Evolutionary conservation across 2,888 invertebrate species (phyloP).

Genomic region (Arrhopalites spinosus): DNA sequence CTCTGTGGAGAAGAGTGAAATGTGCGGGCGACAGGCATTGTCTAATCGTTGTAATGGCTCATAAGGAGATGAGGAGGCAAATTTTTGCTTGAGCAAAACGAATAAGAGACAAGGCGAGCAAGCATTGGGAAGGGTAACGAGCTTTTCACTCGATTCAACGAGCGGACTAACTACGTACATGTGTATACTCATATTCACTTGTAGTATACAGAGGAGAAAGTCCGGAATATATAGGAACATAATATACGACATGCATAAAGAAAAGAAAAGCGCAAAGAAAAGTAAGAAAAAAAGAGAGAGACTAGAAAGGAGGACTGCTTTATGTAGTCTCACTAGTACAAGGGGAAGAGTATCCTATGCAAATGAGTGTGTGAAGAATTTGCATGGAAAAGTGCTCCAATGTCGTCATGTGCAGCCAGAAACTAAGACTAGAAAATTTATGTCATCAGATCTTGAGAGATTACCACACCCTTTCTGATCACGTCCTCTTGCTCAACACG

Average conservation of each 20-base stretch:
- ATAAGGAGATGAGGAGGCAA: conserved; percentile 49
- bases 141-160: conserved; percentile 35
- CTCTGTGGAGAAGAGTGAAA: conserved; percentile 22
- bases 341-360: conserved; percentile 48
- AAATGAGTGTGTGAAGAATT: conserved; percentile 57
- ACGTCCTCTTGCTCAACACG: conserved; percentile 41
- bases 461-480: conserved; percentile 57
- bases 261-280: conserved; percentile 10
- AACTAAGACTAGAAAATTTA: conserved; percentile 57
- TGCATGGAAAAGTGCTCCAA: conserved; percentile 57
- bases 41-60: conserved; percentile 52
- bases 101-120: neutral
- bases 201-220: neutral
- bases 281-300: conserved; percentile 6
- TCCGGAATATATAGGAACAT: neutral
- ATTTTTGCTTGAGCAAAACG: neutral
- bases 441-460: conserved; percentile 57
- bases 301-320: conserved; percentile 29
- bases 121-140: conserved; percentile 33
- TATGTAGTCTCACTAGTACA: conserved; percentile 13
- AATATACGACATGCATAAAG: neutral
- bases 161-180: conserved; percentile 28
- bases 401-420: conserved; percentile 57
- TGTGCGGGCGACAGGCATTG: conserved; percentile 39
- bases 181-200: neutral